Conservation (phyloP, 2,888 invertebrate species). For the Campaea margaritaria region DNA sequence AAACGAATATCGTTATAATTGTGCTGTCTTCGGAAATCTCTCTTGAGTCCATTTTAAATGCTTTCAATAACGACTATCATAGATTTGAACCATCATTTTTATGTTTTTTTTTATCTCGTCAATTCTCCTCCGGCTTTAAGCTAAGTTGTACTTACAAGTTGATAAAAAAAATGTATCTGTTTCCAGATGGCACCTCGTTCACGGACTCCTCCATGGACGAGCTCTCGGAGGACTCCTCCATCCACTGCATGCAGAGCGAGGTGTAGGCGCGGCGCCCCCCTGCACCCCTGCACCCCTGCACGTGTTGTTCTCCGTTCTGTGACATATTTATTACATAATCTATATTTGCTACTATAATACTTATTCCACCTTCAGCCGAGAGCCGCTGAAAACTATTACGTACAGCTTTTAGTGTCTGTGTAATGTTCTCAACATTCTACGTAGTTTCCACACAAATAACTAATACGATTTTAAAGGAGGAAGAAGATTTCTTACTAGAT, state of each 20-base stretch:
- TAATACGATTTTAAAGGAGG: not conserved
- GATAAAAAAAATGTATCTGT: too few relatives aligned
- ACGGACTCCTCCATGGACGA: slow-evolving; percentile 94
- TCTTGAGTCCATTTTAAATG: too few relatives aligned
- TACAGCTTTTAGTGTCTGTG: not conserved
- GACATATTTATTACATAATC: not conserved
- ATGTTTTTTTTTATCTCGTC: too few relatives aligned
- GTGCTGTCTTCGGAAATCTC: too few relatives aligned
- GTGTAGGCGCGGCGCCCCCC: slow-evolving; percentile 74
- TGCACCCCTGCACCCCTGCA: not conserved
- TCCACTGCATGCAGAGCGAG: slow-evolving; percentile 94
- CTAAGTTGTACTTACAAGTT: too few relatives aligned
- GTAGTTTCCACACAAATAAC: too few relatives aligned
- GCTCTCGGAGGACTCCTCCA: slow-evolving; percentile 93
- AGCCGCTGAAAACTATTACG: not conserved
- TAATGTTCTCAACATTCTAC: too few relatives aligned
- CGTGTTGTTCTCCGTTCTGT: not conserved
- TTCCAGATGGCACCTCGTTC: slow-evolving; percentile 81
- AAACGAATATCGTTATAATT: too few relatives aligned
- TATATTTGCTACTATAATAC: too few relatives aligned
- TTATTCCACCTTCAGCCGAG: not conserved
- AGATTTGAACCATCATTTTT: too few relatives aligned
- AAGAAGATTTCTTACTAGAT: not conserved
- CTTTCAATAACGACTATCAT: too few relatives aligned
- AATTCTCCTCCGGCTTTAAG: too few relatives aligned